A percentile compares a stretch with the other conserved stretches of the same genome.
These are phyloP conservation scores for Chydorus sphaericus DNA, from an alignment of 2,888 invertebrate species.

Conservation along the genomic window DNA sequence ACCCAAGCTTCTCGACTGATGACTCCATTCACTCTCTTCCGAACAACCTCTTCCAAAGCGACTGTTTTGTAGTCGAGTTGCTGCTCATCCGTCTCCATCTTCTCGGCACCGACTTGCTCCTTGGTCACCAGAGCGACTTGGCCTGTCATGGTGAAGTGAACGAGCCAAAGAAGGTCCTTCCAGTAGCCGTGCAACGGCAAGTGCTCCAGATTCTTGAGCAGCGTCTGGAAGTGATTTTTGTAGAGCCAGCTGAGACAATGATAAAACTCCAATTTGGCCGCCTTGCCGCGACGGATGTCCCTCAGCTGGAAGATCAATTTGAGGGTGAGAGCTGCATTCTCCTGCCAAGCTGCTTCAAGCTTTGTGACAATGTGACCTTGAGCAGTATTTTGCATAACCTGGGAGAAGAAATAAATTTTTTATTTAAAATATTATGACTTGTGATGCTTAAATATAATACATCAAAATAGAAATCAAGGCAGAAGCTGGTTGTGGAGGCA, in stretches of 20 bases:
- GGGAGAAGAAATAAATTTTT: too few relatives aligned
- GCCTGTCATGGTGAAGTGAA: conserved; percentile 16
- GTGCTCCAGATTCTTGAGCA: conserved; percentile 17
- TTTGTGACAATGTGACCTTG: not conserved
- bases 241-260: conserved; percentile 19
- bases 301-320: conserved; percentile 17
- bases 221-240: conserved; percentile 18
- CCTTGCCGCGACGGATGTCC: conserved; percentile 18
- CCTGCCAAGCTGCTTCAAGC: conserved; percentile 16
- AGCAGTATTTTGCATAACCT: conserved; percentile 17
- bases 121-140: conserved; percentile 11
- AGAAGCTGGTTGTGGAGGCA: conserved; percentile 15
- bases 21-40: not conserved
- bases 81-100: not conserved
- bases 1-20: not conserved
- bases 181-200: conserved; percentile 18
- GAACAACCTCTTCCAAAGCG: not conserved
- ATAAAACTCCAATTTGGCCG: conserved; percentile 18
- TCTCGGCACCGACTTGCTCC: too few relatives aligned
- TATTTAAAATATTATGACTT: too few relatives aligned
- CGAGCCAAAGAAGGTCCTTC: conserved; percentile 19
- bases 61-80: not conserved
- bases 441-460: too few relatives aligned
- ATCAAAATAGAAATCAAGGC: conserved; percentile 19
- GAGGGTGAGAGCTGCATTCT: conserved; percentile 16